These are phyloP conservation scores for Phrynosoma platyrhinos DNA, from an alignment of 2,113 vertebrate genomes.

Conservation along the genomic window DNA sequence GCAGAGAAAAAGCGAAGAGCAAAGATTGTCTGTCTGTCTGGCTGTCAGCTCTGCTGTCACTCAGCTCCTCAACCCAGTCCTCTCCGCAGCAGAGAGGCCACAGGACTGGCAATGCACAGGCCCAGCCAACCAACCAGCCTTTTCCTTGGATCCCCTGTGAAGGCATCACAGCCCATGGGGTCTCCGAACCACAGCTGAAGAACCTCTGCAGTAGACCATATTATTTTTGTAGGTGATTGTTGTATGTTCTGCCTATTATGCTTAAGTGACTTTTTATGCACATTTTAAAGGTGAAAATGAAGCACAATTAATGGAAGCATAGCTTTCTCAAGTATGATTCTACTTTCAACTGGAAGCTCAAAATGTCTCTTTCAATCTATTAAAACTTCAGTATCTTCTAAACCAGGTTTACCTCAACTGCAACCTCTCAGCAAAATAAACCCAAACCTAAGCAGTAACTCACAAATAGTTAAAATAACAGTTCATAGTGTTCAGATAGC, in stretches of 20 bases:
- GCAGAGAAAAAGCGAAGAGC: too few species aligned
- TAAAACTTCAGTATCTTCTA: background rate
- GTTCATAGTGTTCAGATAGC: background rate
- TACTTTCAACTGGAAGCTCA: background rate
- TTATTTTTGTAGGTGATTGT: background rate
- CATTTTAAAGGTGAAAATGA: background rate
- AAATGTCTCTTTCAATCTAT: background rate
- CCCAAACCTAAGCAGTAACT: background rate
- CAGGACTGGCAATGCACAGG: too few species aligned
- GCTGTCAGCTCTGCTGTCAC: too few species aligned
- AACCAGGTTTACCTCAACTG: background rate
- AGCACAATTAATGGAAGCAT: background rate
- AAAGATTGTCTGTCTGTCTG: too few species aligned
- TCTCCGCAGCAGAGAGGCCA: too few species aligned
- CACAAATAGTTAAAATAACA: background rate
- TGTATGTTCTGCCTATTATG: background rate
- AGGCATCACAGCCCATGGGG: too few species aligned
- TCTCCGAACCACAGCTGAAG: too few species aligned
- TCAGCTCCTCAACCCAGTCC: too few species aligned
- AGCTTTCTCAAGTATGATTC: background rate
- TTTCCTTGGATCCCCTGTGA: too few species aligned
- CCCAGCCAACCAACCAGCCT: too few species aligned
- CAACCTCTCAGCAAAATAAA: background rate
- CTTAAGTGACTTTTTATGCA: background rate
- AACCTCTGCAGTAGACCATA: background rate